phyloP scores from a whole-genome alignment of 2,888 invertebrate genomes.

The Campopleginae sp. region DNA sequence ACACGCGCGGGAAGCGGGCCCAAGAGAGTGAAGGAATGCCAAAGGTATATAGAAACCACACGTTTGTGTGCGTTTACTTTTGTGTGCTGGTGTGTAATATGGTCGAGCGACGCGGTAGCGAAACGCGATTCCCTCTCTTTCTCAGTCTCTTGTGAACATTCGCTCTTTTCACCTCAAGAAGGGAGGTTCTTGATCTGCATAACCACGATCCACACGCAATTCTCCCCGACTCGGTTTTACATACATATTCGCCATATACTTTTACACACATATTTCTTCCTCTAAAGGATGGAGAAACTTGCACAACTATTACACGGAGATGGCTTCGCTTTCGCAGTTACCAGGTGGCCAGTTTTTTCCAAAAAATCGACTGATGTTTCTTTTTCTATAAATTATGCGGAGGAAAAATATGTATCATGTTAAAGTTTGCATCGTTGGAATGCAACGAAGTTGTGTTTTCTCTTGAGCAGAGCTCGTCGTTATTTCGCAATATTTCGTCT shows the following conservation, averaged over 20 bases:
- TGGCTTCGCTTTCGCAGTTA: background rate
- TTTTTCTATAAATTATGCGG: background rate
- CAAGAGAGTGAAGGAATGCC: conserved; percentile 63
- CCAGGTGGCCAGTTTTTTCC: background rate
- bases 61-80: conserved; percentile 42
- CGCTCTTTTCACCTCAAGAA: conserved; percentile 71
- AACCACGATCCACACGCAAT: conserved; percentile 76
- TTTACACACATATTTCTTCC: background rate
- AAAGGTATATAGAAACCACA: conserved; percentile 59
- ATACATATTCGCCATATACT: background rate
- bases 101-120: conserved; percentile 46
- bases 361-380: background rate
- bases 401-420: no score
- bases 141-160: conserved; percentile 70
- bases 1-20: conserved; percentile 67
- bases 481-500: no score
- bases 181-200: conserved; percentile 77
- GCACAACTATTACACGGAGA: background rate
- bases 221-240: conserved; percentile 49
- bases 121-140: conserved; percentile 50
- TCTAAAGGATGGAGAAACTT: conserved; percentile 24
- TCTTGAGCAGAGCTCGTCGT: no score
- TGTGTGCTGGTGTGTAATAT: conserved; percentile 38
- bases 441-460: no score
- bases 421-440: no score